Evolutionary conservation across 2,797 vertebrate species (phyloP).

Genomic region (Pelobates cultripes): DNA sequence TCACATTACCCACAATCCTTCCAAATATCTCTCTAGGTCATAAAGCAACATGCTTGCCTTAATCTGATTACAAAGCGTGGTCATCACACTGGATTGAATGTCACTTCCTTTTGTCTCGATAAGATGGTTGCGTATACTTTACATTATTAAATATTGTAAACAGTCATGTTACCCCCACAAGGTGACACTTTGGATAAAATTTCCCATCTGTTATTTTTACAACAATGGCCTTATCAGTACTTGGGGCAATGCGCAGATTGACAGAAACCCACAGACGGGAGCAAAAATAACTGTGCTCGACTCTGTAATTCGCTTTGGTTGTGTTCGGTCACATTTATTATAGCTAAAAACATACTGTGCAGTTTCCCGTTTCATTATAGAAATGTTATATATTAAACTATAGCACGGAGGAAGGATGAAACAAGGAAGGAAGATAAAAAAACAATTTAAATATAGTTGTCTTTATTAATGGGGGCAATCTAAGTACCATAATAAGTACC

Average conservation of each 20-base stretch:
- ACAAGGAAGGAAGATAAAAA: too few relatives aligned
- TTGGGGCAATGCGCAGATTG: slow-evolving; percentile 2
- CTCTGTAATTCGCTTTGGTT: not conserved
- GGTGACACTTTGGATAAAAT: slow-evolving; percentile 42
- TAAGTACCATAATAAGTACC: too few relatives aligned
- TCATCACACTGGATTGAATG: slow-evolving; percentile 26
- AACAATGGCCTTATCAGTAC: slow-evolving; percentile 12
- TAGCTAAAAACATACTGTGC: not conserved
- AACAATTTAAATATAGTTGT: too few relatives aligned
- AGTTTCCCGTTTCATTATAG: too few relatives aligned
- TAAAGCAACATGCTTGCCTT: slow-evolving; percentile 4
- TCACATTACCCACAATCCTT: slow-evolving; percentile 24
- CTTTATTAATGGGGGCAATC: too few relatives aligned
- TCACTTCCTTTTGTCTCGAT: slow-evolving; percentile 38
- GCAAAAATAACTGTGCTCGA: not conserved
- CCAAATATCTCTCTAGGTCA: slow-evolving; percentile 36
- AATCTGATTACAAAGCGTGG: slow-evolving; percentile 39
- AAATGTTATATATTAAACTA: too few relatives aligned
- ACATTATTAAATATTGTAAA: slow-evolving; percentile 28
- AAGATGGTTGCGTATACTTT: not conserved
- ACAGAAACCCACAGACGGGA: not conserved
- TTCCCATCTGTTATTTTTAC: slow-evolving; percentile 16
- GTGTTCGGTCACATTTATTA: not conserved
- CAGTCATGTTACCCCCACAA: slow-evolving; percentile 21
- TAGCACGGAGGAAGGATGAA: too few relatives aligned